Conservation (phyloP, 2,113 vertebrate genomes). For the Pterocles orientalis region DNA sequence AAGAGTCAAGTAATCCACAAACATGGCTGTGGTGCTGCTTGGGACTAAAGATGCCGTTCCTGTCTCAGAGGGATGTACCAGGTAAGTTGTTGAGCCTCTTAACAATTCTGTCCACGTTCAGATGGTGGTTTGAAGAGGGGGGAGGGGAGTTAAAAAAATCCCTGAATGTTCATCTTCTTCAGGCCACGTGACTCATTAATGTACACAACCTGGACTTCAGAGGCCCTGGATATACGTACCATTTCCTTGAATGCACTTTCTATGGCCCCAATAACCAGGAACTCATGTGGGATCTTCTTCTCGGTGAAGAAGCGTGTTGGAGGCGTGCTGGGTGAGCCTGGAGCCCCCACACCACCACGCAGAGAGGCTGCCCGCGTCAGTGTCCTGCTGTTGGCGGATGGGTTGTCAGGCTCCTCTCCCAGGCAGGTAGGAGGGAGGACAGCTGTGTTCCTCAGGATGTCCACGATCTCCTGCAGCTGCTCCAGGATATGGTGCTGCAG, state of each 20-base stretch:
- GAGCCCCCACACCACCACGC: constrained; percentile 86
- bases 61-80: not conserved
- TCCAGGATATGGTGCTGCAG: constrained; percentile 90
- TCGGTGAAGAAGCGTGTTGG: constrained; percentile 93
- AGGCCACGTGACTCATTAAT: not conserved
- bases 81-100: not conserved
- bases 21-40: not conserved
- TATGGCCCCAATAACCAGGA: constrained; percentile 92
- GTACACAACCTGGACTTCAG: not conserved
- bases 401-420: constrained; percentile 86
- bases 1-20: not conserved
- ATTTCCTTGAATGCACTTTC: constrained; percentile 98
- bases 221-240: constrained; percentile 75
- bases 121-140: not conserved
- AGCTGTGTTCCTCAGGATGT: constrained; percentile 84
- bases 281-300: constrained; percentile 95
- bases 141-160: not conserved
- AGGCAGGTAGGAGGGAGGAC: constrained; percentile 86
- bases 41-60: not conserved
- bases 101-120: not conserved
- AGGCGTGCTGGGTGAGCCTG: constrained; percentile 86
- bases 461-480: constrained; percentile 91
- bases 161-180: not conserved
- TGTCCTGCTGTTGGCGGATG: constrained; percentile 74
- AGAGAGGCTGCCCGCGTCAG: constrained; percentile 90